These are phyloP conservation scores for Volucella zonaria DNA, from an alignment of 2,888 invertebrate species.

Conservation along the genomic window DNA sequence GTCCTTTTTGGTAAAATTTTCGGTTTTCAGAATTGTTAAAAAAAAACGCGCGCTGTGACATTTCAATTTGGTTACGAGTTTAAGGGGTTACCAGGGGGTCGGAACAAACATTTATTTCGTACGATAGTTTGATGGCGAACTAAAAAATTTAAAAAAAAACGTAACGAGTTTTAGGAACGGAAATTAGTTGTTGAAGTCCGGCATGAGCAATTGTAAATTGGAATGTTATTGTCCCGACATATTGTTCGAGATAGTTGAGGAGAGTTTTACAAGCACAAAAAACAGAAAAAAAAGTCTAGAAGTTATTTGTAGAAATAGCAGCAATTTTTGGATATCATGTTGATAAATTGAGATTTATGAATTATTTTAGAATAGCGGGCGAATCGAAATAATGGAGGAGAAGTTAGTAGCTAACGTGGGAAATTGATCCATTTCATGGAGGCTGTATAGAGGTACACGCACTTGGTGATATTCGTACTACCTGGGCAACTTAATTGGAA, in stretches of 20 bases:
- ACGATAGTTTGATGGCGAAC: not conserved
- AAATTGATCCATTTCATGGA: no score
- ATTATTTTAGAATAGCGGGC: no score
- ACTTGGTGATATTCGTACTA: no score
- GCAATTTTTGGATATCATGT: not conserved
- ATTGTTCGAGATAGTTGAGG: slow-evolving; percentile 29
- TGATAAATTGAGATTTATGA: no score
- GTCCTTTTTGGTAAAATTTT: slow-evolving; percentile 34
- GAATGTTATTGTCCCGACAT: slow-evolving; percentile 59
- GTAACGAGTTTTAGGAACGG: slow-evolving; percentile 39
- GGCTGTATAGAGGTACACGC: no score
- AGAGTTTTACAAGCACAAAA: slow-evolving; percentile 27
- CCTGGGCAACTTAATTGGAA: no score
- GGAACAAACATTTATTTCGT: slow-evolving; percentile 45
- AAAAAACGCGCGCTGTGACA: slow-evolving; percentile 55
- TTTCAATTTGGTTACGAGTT: slow-evolving; percentile 66
- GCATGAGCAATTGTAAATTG: slow-evolving; percentile 64
- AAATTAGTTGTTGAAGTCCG: slow-evolving; percentile 65
- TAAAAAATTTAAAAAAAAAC: slow-evolving; percentile 13
- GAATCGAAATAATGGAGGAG: no score
- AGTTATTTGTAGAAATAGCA: not conserved
- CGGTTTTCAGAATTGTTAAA: slow-evolving; percentile 56
- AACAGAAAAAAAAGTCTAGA: slow-evolving; percentile 17
- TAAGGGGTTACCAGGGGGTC: not conserved
- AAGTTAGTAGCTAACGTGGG: no score